These are phyloP conservation scores for Pachyrhynchus sulphureomaculatus DNA, from an alignment of 1,140 invertebrate species.

Conservation along the genomic window DNA sequence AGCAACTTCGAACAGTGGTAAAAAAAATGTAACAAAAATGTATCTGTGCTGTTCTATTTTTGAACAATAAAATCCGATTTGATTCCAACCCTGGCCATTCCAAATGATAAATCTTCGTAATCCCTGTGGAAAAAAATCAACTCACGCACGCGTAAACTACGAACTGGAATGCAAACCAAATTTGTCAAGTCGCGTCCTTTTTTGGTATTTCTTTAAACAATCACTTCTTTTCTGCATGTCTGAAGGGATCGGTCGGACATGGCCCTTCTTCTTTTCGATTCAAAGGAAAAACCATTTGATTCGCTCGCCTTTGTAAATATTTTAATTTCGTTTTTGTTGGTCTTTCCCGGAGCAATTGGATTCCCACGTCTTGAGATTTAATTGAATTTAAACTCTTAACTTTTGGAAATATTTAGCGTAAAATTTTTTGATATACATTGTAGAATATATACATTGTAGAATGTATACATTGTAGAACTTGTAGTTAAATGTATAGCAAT, in stretches of 20 bases:
- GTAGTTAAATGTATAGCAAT: no score
- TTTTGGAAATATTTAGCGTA: no score
- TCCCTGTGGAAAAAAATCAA: slow-evolving; percentile 31
- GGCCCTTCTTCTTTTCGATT: slow-evolving; percentile 18
- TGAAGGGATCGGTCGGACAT: slow-evolving; percentile 3
- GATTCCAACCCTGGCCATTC: slow-evolving; percentile 2
- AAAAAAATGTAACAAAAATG: no score
- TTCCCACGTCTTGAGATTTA: slow-evolving; percentile 21
- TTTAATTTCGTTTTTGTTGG: slow-evolving; percentile 32
- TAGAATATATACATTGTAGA: no score
- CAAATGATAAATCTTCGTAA: slow-evolving; percentile 34
- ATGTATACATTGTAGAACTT: no score
- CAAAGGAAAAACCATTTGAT: slow-evolving; percentile 27
- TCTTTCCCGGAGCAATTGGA: slow-evolving; percentile 18
- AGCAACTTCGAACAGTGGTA: no score
- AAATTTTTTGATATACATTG: no score
- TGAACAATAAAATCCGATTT: slow-evolving; percentile 12
- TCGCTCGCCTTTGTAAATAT: slow-evolving; percentile 32
- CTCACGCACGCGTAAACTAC: slow-evolving; percentile 45
- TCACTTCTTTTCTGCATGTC: slow-evolving; percentile 36
- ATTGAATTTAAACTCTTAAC: slow-evolving; percentile 18
- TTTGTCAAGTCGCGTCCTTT: slow-evolving; percentile 46
- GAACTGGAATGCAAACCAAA: slow-evolving; percentile 47
- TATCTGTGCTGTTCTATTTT: no score
- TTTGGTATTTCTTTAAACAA: slow-evolving; percentile 41